Evolutionary conservation across 2,888 invertebrate genomes (phyloP).

Genomic region (Megalurothrips usitatus): DNA sequence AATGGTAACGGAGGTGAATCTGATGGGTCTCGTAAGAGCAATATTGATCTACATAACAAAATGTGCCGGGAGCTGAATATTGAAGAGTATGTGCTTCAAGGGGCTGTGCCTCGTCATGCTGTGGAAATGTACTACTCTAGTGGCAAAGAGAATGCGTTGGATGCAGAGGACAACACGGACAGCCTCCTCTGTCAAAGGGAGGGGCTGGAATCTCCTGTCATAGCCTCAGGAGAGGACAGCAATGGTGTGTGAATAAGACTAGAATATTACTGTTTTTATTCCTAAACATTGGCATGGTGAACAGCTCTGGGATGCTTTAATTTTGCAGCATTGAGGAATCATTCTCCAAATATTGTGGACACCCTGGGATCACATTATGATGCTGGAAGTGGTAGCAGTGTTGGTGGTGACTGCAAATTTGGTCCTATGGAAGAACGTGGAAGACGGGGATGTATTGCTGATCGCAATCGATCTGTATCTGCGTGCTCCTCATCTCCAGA

Average conservation of each 20-base stretch:
- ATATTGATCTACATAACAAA: background rate
- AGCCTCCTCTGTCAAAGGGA: background rate
- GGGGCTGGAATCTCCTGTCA: background rate
- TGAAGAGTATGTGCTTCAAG: conserved; percentile 61
- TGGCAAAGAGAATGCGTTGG: conserved; percentile 44
- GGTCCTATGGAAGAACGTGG: conserved; percentile 29
- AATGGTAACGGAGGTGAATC: conserved; percentile 4
- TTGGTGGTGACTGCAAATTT: conserved; percentile 29
- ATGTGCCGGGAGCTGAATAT: conserved; percentile 41
- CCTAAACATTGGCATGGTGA: too few species aligned
- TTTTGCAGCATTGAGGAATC: background rate
- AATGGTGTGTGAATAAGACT: background rate
- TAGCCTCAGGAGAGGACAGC: background rate
- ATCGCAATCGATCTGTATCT: background rate
- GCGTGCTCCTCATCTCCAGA: background rate
- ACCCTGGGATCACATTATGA: background rate
- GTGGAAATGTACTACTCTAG: conserved; percentile 47
- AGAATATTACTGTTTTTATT: background rate
- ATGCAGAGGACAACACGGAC: conserved; percentile 39
- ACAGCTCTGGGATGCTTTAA: background rate
- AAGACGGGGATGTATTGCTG: background rate
- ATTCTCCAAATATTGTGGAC: background rate
- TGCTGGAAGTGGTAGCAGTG: conserved; percentile 30
- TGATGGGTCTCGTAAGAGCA: background rate
- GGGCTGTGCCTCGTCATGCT: conserved; percentile 58